Base-by-base conservation (phyloP, 2,113 vertebrate genomes). In the Sinosuthora webbiana region DNA sequence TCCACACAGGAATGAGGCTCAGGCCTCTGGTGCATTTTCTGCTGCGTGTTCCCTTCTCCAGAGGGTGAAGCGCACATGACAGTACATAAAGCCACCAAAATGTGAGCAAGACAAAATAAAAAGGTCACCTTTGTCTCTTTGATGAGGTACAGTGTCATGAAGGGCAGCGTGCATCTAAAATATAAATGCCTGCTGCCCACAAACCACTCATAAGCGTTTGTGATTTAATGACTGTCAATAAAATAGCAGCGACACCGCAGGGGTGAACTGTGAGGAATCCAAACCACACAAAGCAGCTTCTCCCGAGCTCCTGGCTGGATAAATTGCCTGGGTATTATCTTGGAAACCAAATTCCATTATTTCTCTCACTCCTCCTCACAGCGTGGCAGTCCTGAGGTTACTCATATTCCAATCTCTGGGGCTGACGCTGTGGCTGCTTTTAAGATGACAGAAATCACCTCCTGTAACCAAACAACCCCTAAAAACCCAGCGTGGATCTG, bases 131-230 rank as follows among this genome's bases (percentile, higher is more conserved):
- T 33, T 63, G 84, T 60, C 89, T 52, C 76, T 87, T 27, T 78
- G 86, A 90, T 57, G 86, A 94, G 85, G 52, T 78, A 39, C 63
- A 59, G 42, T 75, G 79, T 80, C 86, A 65, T 0, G 47, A 44
- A 71, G 79, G 64, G 79, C 68, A 20, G 23, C 3, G 52, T 47
- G 17, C 19, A 39, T 44, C 76, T 91, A 11, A 89, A 93, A 91
- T 85, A 76, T 37, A 83, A 90, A 77, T 44, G 71, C 64, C 33
- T 60, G 94, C 76, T 83, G 87, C 73, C 89, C 82, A 94, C 68
- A 87, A 89, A 64, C 31, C 69, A n/a, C 83, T 92, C 79, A 50
- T 44, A 57, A 74, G 67, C 41, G 37, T 89, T 86, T 73, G 69
- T 31, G 64, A 88, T 81, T 76, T 86, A 91, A 77, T 84, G 83